These are phyloP conservation scores for Lasiurus borealis DNA, from an alignment of 2,113 vertebrate species.

Conservation along the genomic window DNA sequence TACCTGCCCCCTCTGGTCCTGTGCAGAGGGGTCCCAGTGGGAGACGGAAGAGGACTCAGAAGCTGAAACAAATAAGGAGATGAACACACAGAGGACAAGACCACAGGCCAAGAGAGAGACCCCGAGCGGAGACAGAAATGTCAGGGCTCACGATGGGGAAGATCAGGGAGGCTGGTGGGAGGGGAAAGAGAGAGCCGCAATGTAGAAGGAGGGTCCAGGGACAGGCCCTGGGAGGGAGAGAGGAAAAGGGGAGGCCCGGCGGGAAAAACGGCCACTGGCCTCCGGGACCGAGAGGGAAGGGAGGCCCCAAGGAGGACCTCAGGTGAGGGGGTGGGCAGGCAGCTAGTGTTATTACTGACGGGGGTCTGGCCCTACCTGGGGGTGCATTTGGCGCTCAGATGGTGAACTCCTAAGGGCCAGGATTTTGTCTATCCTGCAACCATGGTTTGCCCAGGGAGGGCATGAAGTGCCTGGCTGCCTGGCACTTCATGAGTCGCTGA, in stretches of 20 bases:
- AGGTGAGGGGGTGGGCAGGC: not conserved
- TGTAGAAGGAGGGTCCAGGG: not conserved
- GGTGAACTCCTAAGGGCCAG: not conserved
- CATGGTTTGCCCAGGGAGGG: not conserved
- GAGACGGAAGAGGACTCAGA: not conserved
- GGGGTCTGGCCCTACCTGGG: not conserved
- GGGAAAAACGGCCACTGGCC: not conserved
- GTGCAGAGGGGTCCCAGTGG: not conserved
- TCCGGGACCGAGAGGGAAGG: not conserved
- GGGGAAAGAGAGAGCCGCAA: not conserved
- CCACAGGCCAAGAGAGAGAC: not conserved
- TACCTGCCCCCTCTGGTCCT: not conserved
- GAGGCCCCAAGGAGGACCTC: not conserved
- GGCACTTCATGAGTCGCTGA: not conserved
- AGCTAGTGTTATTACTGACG: not conserved
- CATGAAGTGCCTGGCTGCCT: not conserved
- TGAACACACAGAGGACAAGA: slow-evolving; percentile 42
- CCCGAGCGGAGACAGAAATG: not conserved
- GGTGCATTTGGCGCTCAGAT: not conserved
- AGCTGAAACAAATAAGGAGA: not conserved
- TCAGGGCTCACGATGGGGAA: not conserved
- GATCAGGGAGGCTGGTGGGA: not conserved
- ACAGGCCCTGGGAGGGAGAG: not conserved
- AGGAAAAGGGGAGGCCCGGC: not conserved
- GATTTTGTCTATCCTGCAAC: not conserved